Percentiles rank a stretch among this genome's conserved stretches.
Conservation (phyloP, 2,888 invertebrate genomes). For the Steromphala cineraria region DNA sequence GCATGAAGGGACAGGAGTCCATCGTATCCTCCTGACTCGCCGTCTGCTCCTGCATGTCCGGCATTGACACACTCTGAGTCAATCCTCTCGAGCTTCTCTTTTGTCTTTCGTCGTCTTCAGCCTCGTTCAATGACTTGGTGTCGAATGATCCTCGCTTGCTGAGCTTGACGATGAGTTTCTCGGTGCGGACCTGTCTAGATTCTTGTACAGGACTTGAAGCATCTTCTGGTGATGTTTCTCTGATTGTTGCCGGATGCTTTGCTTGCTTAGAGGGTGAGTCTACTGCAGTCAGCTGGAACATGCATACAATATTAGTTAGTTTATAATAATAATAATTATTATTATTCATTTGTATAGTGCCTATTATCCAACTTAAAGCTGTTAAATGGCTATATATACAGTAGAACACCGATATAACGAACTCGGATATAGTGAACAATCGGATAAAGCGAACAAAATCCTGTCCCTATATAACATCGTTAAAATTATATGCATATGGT, state of each 20-base stretch:
- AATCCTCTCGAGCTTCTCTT: slow-evolving; percentile 36
- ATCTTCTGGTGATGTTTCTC: neutral
- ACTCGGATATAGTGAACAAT: no score
- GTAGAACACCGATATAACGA: no score
- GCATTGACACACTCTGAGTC: slow-evolving; percentile 51
- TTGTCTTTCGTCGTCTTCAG: slow-evolving; percentile 35
- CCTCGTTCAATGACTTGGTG: slow-evolving; percentile 27
- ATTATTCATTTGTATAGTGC: no score
- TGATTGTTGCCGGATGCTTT: neutral
- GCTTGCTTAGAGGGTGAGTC: neutral
- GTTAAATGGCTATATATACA: no score
- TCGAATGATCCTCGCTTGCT: slow-evolving; percentile 11
- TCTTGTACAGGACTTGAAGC: neutral
- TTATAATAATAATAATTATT: no score
- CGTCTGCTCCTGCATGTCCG: slow-evolving; percentile 32
- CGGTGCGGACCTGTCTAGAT: neutral
- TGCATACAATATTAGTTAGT: no score
- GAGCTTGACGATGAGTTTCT: neutral
- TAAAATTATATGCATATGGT: no score
- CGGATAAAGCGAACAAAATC: no score
- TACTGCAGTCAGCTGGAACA: neutral
- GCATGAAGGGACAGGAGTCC: neutral
- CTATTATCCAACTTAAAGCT: no score
- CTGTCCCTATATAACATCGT: no score
- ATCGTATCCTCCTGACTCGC: neutral